phyloP scores from a whole-genome alignment of 2,888 invertebrate species.

The Barypeithes pellucidus region DNA sequence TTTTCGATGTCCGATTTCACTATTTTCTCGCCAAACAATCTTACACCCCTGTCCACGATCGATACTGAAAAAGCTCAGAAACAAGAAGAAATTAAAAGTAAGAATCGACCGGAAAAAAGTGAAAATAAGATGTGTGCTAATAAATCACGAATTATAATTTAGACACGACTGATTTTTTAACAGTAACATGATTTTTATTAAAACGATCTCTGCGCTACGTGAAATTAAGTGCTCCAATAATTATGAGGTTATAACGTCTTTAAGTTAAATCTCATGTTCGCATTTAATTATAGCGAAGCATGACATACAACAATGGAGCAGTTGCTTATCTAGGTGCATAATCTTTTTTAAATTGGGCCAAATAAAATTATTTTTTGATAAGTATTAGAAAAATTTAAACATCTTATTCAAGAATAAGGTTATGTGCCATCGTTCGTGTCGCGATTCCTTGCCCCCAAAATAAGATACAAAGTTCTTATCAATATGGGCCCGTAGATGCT shows the following conservation, averaged over 20 bases:
- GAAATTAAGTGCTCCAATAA: conserved; percentile 14
- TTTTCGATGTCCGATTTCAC: too few species aligned
- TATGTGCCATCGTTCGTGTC: too few species aligned
- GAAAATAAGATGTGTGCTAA: neutral
- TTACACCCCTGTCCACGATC: too few species aligned
- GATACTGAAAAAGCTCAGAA: neutral
- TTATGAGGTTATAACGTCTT: conserved; percentile 8
- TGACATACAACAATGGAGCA: neutral
- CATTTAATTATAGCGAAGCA: neutral
- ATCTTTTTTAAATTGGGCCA: neutral
- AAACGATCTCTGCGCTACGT: neutral
- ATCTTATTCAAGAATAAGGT: too few species aligned
- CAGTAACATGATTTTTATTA: neutral
- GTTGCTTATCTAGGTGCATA: neutral
- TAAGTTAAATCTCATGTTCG: neutral
- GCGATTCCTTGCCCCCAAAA: too few species aligned
- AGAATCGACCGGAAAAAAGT: neutral
- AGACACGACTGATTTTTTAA: neutral
- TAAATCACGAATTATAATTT: conserved; percentile 7
- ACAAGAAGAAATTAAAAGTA: neutral
- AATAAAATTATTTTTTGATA: neutral
- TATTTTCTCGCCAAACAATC: too few species aligned
- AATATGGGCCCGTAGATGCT: too few species aligned
- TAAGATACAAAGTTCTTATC: too few species aligned
- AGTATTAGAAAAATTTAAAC: too few species aligned